Evolutionary conservation across 2,113 vertebrate genomes (phyloP).

Genomic region (Rhinoderma darwinii): DNA sequence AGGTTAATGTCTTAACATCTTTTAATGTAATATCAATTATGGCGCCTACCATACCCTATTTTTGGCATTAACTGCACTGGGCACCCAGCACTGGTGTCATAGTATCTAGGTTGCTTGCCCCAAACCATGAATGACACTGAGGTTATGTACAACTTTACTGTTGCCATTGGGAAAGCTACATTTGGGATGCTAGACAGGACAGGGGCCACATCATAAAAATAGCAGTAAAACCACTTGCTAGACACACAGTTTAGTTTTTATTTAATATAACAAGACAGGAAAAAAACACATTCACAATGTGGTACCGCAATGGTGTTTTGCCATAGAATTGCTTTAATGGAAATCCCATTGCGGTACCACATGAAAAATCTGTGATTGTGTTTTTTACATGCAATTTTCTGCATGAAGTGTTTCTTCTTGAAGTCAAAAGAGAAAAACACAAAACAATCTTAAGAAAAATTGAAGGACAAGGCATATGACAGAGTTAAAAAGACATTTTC

Average conservation of each 20-base stretch:
- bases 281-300: background rate
- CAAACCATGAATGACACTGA: too few species aligned
- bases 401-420: background rate
- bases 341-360: background rate
- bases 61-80: too few species aligned
- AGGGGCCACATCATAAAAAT: background rate
- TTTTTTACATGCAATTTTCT: background rate
- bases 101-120: background rate
- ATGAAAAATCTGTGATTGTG: background rate
- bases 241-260: background rate
- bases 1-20: too few species aligned
- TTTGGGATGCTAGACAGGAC: background rate
- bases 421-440: too few species aligned
- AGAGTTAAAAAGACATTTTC: too few species aligned
- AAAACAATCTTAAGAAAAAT: too few species aligned
- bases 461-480: too few species aligned
- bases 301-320: background rate
- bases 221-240: background rate
- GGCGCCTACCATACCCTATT: too few species aligned
- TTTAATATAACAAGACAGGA: background rate
- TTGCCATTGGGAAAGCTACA: background rate
- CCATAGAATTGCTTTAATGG: background rate
- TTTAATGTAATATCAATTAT: too few species aligned
- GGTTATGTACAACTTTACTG: too few species aligned
- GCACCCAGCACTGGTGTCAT: background rate